A percentile compares a stretch with the other conserved stretches of the same genome.
Conservation (phyloP, 1,140 invertebrate species). For the Himalopsyche phryganea region DNA sequence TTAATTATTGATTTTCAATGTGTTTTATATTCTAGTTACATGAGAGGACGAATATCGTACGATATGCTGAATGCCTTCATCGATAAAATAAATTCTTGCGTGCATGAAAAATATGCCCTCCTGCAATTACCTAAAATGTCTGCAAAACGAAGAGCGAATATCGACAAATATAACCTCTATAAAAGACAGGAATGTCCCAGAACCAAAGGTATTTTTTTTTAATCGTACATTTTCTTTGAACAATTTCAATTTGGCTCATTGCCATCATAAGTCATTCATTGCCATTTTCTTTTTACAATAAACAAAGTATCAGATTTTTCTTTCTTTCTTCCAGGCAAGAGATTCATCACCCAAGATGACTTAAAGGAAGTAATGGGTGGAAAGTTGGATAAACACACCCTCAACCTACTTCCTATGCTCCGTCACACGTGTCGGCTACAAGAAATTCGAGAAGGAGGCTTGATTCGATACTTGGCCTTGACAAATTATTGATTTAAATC, state of each 20-base stretch:
- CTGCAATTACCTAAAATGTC: slow-evolving; percentile 1
- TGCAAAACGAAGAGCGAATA: slow-evolving; percentile 17
- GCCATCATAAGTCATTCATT: neutral
- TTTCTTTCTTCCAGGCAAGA: slow-evolving; percentile 21
- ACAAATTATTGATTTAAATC: too few relatives aligned
- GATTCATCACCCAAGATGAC: slow-evolving; percentile 29
- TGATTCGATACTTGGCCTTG: slow-evolving; percentile 20
- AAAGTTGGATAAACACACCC: slow-evolving; percentile 28
- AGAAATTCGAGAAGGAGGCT: slow-evolving; percentile 15
- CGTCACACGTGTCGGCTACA: slow-evolving; percentile 22
- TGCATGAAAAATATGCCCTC: slow-evolving; percentile 28
- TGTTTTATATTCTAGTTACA: slow-evolving; percentile 24
- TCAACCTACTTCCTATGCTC: slow-evolving; percentile 27
- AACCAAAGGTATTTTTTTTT: slow-evolving; percentile 20
- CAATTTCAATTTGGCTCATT: neutral
- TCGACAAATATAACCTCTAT: slow-evolving; percentile 15
- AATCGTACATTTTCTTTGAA: neutral
- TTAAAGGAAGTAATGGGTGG: slow-evolving; percentile 25
- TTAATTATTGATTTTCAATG: too few relatives aligned
- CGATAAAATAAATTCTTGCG: slow-evolving; percentile 26
- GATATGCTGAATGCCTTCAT: slow-evolving; percentile 28
- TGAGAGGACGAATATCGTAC: slow-evolving; percentile 26
- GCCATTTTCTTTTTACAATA: neutral
- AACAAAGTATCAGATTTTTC: neutral
- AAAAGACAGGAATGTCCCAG: slow-evolving; percentile 20